phyloP scores from a whole-genome alignment of 2,888 invertebrate species.

The Sinhomidia bicolor region DNA sequence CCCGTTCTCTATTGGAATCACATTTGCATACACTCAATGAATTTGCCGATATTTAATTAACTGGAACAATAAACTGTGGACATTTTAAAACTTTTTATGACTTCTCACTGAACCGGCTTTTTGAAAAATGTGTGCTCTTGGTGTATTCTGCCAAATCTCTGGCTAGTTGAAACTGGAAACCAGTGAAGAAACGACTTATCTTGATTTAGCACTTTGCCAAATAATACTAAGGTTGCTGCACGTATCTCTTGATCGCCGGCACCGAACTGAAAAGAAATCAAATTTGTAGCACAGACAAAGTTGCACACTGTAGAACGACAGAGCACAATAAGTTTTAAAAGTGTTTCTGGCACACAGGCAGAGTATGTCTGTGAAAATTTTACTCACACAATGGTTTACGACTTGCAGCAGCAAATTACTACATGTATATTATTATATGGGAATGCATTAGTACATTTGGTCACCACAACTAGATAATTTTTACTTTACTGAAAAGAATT shows the following conservation, averaged over 20 bases:
- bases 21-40: too few species aligned
- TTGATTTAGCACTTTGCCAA: neutral
- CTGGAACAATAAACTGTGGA: too few species aligned
- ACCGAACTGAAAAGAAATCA: neutral
- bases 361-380: slow-evolving; percentile 15
- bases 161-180: neutral
- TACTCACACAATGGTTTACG: neutral
- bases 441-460: neutral
- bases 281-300: neutral
- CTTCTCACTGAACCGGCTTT: too few species aligned
- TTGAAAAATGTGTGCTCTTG: too few species aligned
- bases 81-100: too few species aligned
- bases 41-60: too few species aligned
- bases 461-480: neutral
- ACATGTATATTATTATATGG: neutral
- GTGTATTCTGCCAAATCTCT: neutral
- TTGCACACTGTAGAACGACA: neutral
- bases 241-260: slow-evolving; percentile 5
- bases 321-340: neutral
- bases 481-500: neutral
- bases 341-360: neutral
- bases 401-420: neutral
- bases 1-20: too few species aligned
- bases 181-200: neutral
- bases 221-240: neutral